Evolutionary conservation across 2,888 invertebrate species (phyloP).

Genomic region (Linnaemya vulpina): DNA sequence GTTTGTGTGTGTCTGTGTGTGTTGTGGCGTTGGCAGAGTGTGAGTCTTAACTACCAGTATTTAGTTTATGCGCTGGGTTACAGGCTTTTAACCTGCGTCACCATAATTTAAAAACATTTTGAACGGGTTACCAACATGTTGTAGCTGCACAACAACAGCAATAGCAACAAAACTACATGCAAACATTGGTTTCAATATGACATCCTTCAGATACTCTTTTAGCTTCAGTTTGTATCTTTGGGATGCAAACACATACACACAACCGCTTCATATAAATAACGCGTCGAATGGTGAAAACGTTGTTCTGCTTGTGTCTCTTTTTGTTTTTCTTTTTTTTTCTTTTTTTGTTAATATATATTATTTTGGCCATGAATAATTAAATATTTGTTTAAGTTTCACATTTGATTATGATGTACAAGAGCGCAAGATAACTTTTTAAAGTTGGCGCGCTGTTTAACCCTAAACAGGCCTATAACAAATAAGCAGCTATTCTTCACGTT

Average conservation of each 20-base stretch:
- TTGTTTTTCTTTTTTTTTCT: conserved; percentile 59
- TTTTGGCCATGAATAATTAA: conserved; percentile 82
- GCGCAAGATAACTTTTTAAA: neutral
- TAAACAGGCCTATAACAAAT: neutral
- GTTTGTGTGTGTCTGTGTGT: neutral
- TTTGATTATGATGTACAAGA: conserved; percentile 64
- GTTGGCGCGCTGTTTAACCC: conserved; percentile 8
- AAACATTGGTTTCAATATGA: conserved; percentile 81
- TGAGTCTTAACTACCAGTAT: conserved; percentile 65
- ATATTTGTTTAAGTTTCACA: conserved; percentile 77
- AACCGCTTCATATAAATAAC: conserved; percentile 65
- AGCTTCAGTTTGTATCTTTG: conserved; percentile 32
- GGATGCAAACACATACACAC: conserved; percentile 67
- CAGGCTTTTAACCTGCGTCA: conserved; percentile 81
- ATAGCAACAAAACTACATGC: conserved; percentile 73
- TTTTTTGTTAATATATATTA: too few species aligned
- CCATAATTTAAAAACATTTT: conserved; percentile 79
- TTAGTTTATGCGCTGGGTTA: conserved; percentile 78
- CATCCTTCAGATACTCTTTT: conserved; percentile 75
- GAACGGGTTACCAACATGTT: conserved; percentile 76
- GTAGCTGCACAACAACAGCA: conserved; percentile 27
- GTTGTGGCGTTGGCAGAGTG: neutral
- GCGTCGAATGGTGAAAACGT: conserved; percentile 53
- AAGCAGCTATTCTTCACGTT: neutral
- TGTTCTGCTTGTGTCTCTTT: conserved; percentile 73